Evolutionary conservation across 2,888 invertebrate species (phyloP).

Genomic region (Limnephilus rhombicus): DNA sequence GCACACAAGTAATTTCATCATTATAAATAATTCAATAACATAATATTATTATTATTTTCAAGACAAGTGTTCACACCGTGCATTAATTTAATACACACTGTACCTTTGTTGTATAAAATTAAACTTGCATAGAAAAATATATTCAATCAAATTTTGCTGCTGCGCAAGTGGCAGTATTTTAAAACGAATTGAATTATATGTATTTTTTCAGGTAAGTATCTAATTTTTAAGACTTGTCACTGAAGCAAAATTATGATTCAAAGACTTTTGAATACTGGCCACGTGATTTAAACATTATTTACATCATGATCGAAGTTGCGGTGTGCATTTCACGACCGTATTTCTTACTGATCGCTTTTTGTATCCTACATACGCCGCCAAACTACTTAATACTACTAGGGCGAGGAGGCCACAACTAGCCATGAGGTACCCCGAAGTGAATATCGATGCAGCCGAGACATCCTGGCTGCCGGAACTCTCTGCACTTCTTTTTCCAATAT

Average conservation of each 20-base stretch:
- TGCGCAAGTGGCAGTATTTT: not conserved
- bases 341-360: slow-evolving; percentile 31
- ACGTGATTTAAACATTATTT: not conserved
- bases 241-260: not conserved
- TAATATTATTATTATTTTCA: not conserved
- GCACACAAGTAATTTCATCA: slow-evolving; percentile 29
- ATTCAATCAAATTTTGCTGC: not conserved
- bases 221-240: not conserved
- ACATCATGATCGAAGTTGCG: slow-evolving; percentile 20
- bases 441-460: slow-evolving; percentile 38
- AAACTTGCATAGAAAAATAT: not conserved
- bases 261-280: slow-evolving; percentile 29
- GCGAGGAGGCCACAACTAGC: slow-evolving; percentile 54
- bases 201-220: not conserved
- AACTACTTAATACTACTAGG: slow-evolving; percentile 45
- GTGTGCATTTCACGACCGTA: slow-evolving; percentile 39
- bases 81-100: not conserved
- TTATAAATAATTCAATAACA: not conserved
- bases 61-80: not conserved
- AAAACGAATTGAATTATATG: not conserved
- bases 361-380: slow-evolving; percentile 20
- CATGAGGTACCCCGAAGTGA: slow-evolving; percentile 56
- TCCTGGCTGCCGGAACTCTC: slow-evolving; percentile 15
- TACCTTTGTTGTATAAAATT: not conserved
- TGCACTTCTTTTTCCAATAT: slow-evolving; percentile 43